A percentile compares a stretch with the other conserved stretches of the same genome.
These are phyloP conservation scores for Periparus ater DNA, from an alignment of 2,797 vertebrate species.

Conservation along the genomic window DNA sequence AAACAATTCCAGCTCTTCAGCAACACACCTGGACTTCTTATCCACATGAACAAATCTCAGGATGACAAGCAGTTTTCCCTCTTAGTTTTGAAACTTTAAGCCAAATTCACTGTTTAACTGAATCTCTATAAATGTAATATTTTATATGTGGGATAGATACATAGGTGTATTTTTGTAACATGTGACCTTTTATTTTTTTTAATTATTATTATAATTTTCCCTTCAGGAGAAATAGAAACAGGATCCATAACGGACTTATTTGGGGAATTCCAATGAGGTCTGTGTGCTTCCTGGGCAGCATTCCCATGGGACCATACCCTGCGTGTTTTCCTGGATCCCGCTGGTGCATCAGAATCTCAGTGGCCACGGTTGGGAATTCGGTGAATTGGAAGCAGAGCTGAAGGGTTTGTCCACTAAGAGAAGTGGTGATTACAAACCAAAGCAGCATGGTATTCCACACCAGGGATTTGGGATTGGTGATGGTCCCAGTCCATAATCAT, in stretches of 20 bases:
- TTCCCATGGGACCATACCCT: not conserved
- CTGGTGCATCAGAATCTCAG: rapidly evolving
- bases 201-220: not conserved
- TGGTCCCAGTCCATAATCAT: too few species aligned
- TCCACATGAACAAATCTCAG: not conserved
- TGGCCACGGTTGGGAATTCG: not conserved
- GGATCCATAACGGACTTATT: constrained; percentile 96
- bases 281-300: too few species aligned
- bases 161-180: not conserved
- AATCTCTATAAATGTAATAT: not conserved
- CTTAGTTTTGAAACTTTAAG: not conserved
- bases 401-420: not conserved
- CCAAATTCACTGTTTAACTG: not conserved
- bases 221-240: constrained; percentile 89
- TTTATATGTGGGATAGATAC: not conserved
- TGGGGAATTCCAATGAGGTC: constrained; percentile 81
- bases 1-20: not conserved
- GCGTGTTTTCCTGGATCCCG: not conserved
- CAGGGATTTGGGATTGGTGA: not conserved
- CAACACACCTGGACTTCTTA: not conserved
- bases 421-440: not conserved
- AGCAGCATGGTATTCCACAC: not conserved
- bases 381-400: not conserved
- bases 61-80: not conserved
- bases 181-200: not conserved